Evolutionary conservation across 2,797 vertebrate species (phyloP), one percentile per base, ranked within the genome.

Genomic region (Cyprinodon diabolis): DNA sequence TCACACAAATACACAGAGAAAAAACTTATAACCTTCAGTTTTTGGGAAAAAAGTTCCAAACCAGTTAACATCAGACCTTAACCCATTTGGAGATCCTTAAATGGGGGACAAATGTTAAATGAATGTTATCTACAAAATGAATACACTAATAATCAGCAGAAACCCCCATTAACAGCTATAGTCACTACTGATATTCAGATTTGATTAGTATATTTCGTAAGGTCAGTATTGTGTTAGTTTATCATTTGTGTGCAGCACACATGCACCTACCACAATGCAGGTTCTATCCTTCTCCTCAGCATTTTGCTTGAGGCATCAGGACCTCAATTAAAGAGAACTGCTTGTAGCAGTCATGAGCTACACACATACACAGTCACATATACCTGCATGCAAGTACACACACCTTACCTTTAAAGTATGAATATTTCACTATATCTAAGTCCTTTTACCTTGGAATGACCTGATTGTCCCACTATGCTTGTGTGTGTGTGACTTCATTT

Each of bases 361-460:
- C 75, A 76, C 81, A 87, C 73, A 78, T 62, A 71, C 67, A 66
- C 68, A 11, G 4, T 13, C 12, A 60, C 65, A 69, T 67, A 62
- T 40, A 68, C 60, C 66, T 71, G 54, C 72, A 56, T 77, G 68
- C 69, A 69, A 71, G 69, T 30, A 52, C 49, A 23, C 37, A 72
- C 21, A 73, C 12, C 10, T 23, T 25, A 81, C 67, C 66, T 81
- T 37, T 85, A 85, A 90, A 89, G 76, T 91, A 91, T 91, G 89
- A 92, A 92, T 93, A 91, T 91, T 88, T 91, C 79, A 90, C 87
- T 91, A 86, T 89, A 90, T 90, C 82, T 86, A 91, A 90, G 88
- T 93, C 91, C 85, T 89, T 88, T 91, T 93, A 93, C 92, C 91
- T 93, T 93, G 92, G 88, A 90, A 91, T 90, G 91, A 93, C 92